Conservation (phyloP, 30 jellyfish, hydroid and myxozoan genomes). For the Pelagia noctiluca region DNA sequence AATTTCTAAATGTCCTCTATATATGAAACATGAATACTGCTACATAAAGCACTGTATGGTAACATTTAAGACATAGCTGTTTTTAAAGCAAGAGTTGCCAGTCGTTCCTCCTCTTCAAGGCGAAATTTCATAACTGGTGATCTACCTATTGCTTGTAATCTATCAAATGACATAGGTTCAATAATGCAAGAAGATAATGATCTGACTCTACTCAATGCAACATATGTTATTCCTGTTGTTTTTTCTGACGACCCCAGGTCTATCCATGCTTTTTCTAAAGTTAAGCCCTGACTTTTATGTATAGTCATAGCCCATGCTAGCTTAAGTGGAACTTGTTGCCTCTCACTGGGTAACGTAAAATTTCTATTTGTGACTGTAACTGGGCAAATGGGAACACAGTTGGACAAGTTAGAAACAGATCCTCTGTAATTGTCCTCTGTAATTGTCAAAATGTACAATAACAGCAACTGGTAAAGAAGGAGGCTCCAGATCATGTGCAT, state of each 20-base stretch:
- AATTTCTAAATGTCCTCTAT: too few species aligned
- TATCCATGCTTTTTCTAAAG: conserved; percentile 40
- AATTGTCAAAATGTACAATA: conserved; percentile 47
- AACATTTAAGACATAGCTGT: conserved; percentile 2
- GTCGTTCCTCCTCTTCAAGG: conserved; percentile 2
- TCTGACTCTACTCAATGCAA: conserved; percentile 65
- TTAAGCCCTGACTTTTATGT: conserved; percentile 71
- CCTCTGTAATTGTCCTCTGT: conserved; percentile 30
- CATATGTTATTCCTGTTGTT: conserved; percentile 54
- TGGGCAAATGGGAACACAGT: conserved; percentile 54
- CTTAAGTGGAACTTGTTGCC: conserved; percentile 58
- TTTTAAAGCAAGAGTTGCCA: neutral
- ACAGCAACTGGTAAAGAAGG: conserved; percentile 56
- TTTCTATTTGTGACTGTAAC: neutral
- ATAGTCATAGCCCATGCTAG: conserved; percentile 84
- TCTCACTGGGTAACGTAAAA: neutral
- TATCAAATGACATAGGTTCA: conserved; percentile 34
- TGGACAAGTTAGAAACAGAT: neutral
- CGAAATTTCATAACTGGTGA: neutral
- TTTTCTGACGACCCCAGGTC: conserved; percentile 51
- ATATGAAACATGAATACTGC: too few species aligned
- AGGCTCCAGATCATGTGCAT: conserved; percentile 34
- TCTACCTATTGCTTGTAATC: conserved; percentile 18
- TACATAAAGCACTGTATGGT: too few species aligned
- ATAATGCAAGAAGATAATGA: too few species aligned